Evolutionary conservation across 2,888 invertebrate species (phyloP).

Genomic region (Syrphus vitripennis): DNA sequence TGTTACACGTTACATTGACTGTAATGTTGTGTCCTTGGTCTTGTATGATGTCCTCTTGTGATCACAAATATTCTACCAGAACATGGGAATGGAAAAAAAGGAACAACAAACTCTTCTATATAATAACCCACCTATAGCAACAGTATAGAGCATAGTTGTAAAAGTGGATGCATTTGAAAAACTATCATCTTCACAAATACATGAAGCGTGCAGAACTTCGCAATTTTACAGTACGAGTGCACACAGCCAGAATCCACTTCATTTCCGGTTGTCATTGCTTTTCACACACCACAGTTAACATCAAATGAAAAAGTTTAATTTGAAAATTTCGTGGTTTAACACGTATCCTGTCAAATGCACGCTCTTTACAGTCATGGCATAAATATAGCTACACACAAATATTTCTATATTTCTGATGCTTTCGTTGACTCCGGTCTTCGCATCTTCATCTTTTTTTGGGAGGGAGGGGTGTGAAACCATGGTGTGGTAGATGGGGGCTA

Average conservation of each 20-base stretch:
- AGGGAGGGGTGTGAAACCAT: neutral
- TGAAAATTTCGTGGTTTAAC: conserved; percentile 70
- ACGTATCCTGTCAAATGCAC: conserved; percentile 68
- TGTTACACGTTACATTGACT: neutral
- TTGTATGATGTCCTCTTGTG: conserved; percentile 7
- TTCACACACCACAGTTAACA: conserved; percentile 66
- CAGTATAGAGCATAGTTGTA: neutral
- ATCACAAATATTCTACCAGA: neutral
- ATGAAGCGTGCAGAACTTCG: neutral
- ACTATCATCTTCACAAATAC: conserved; percentile 48
- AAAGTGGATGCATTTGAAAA: conserved; percentile 48
- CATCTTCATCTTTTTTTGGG: neutral
- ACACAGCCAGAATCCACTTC: conserved; percentile 60
- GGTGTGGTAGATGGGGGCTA: neutral
- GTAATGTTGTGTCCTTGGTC: neutral
- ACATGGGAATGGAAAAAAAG: neutral
- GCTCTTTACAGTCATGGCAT: conserved; percentile 6
- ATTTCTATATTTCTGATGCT: neutral
- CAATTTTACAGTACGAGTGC: neutral
- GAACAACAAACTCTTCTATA: neutral
- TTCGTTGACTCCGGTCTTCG: neutral
- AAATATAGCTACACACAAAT: neutral
- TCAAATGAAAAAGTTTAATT: conserved; percentile 70
- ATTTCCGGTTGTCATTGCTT: conserved; percentile 68
- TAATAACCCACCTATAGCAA: neutral